Conservation (phyloP, 2,888 invertebrate species). For the Cyrtodaria siliqua region DNA sequence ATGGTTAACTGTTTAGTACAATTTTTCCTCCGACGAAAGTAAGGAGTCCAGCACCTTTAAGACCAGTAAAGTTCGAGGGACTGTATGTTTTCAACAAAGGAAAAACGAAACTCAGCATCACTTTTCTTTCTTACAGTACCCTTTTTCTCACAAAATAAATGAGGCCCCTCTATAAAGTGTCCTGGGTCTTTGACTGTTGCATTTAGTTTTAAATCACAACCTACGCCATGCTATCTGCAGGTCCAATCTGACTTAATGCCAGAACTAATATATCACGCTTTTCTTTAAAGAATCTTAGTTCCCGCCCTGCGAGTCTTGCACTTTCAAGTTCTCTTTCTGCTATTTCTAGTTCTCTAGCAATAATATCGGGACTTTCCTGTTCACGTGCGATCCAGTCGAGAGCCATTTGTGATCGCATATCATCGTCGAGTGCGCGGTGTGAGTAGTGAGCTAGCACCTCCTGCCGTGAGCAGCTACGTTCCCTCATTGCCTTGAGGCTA, state of each 20-base stretch:
- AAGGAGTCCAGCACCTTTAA: too few species aligned
- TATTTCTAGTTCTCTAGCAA: constrained; percentile 92
- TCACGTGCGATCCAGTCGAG: constrained; percentile 95
- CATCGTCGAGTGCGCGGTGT: constrained; percentile 96
- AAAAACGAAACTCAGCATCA: too few species aligned
- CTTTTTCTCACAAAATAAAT: too few species aligned
- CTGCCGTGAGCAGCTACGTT: constrained; percentile 96
- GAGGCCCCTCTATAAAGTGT: too few species aligned
- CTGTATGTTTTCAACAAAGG: too few species aligned
- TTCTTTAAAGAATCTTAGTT: constrained; percentile 97
- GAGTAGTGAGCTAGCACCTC: constrained; percentile 96
- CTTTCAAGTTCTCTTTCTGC: constrained; percentile 95
- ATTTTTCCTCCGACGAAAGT: too few species aligned
- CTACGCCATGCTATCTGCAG: constrained; percentile 80
- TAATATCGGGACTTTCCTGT: constrained; percentile 90
- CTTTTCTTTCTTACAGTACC: too few species aligned
- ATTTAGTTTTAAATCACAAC: too few species aligned
- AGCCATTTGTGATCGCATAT: constrained; percentile 97
- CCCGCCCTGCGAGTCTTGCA: constrained; percentile 94
- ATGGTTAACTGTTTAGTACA: too few species aligned
- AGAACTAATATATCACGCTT: constrained; percentile 97
- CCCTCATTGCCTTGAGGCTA: constrained; percentile 97
- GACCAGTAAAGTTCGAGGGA: too few species aligned
- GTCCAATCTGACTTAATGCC: constrained; percentile 92
- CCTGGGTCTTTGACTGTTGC: too few species aligned